Evolutionary conservation across 2,113 vertebrate species (phyloP).

Genomic region (Kryptolebias marmoratus): DNA sequence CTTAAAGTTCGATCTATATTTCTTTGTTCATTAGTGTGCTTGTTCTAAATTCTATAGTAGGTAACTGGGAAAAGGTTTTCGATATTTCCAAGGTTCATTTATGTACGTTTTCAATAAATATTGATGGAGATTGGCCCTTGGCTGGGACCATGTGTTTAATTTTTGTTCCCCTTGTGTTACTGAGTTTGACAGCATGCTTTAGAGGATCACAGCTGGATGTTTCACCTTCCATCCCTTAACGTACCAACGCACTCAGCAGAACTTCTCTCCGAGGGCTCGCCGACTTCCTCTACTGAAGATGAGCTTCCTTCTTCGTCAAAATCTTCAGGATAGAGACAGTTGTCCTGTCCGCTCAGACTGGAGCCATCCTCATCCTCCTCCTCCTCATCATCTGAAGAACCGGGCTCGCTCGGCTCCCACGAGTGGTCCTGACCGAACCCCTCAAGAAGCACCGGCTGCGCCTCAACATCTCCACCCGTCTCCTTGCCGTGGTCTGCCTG

Average conservation of each 20-base stretch:
- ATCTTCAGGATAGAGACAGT: conserved; percentile 78
- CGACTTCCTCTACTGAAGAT: conserved; percentile 65
- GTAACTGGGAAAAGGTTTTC: too few relatives aligned
- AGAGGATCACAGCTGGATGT: too few relatives aligned
- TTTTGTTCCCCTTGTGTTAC: too few relatives aligned
- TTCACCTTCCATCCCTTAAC: neutral
- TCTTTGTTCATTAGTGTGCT: too few relatives aligned
- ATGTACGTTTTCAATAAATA: too few relatives aligned
- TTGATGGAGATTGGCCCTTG: too few relatives aligned
- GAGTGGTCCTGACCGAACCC: conserved; percentile 8
- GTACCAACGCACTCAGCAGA: conserved; percentile 49
- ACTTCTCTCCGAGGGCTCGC: conserved; percentile 47
- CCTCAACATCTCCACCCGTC: neutral
- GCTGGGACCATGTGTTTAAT: too few relatives aligned
- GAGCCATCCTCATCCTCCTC: conserved; percentile 36
- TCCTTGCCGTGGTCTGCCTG: conserved; percentile 3
- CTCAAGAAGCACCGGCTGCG: conserved; percentile 15
- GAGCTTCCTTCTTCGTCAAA: conserved; percentile 80
- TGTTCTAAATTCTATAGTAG: too few relatives aligned
- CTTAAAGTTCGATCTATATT: too few relatives aligned
- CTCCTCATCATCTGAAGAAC: conserved; percentile 6
- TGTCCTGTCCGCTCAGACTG: conserved; percentile 56
- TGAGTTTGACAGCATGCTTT: too few relatives aligned
- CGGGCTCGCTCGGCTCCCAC: neutral
- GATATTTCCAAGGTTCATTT: too few relatives aligned